Conservation (phyloP, 2,113 vertebrate genomes). For the Ginglymostoma cirratum region DNA sequence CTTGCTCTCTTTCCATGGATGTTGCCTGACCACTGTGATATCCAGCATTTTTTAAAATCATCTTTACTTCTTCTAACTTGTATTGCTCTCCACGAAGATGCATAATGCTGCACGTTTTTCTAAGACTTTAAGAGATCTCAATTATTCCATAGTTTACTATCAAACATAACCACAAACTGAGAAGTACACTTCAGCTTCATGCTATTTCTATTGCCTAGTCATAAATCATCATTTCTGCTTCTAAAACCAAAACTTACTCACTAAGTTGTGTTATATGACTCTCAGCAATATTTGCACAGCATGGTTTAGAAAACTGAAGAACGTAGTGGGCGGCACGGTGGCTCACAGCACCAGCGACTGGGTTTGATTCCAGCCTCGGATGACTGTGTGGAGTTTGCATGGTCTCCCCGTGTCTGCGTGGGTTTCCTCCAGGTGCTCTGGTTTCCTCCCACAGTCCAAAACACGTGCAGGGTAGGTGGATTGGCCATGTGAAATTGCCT, state of each 20-base stretch:
- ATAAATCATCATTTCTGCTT: background rate
- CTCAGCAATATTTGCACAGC: constrained; percentile 1
- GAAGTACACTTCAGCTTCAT: background rate
- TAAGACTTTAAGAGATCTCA: background rate
- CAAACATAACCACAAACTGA: background rate
- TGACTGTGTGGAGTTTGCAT: no score
- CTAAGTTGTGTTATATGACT: background rate
- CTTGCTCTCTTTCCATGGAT: no score
- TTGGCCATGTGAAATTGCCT: no score
- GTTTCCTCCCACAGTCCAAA: no score
- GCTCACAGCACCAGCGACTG: no score
- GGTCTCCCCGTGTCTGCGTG: no score
- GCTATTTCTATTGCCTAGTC: background rate
- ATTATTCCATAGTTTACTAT: background rate
- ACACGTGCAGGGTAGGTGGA: no score
- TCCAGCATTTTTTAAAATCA: no score
- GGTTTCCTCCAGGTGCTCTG: no score
- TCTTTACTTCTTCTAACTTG: background rate
- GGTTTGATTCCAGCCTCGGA: no score
- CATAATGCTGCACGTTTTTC: background rate
- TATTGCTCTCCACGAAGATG: background rate
- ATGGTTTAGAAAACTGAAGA: background rate
- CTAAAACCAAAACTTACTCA: background rate
- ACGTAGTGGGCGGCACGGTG: no score
- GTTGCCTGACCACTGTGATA: no score